These are phyloP conservation scores for Lepidonotus clava DNA, from an alignment of 2,888 invertebrate genomes.

Conservation along the genomic window DNA sequence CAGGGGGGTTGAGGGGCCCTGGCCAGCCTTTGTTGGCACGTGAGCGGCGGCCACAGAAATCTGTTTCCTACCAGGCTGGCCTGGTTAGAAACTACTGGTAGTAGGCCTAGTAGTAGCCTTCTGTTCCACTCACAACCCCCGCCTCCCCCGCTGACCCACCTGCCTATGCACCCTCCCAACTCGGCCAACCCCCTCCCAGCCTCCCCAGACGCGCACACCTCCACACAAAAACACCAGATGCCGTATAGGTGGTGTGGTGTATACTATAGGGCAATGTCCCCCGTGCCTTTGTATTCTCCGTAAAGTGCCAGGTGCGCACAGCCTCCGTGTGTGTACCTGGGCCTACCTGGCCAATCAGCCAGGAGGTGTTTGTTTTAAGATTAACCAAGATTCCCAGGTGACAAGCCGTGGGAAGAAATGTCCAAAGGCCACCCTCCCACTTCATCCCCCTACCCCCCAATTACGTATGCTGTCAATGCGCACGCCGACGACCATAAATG, in stretches of 20 bases:
- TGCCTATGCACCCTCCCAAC: not conserved
- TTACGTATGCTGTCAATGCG: too few relatives aligned
- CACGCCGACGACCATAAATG: too few relatives aligned
- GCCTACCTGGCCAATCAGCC: not conserved
- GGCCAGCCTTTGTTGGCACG: conserved; percentile 20
- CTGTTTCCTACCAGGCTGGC: conserved; percentile 5
- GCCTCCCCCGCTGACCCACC: not conserved
- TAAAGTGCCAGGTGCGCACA: not conserved
- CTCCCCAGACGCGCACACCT: not conserved
- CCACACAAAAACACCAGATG: not conserved
- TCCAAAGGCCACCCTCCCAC: too few relatives aligned
- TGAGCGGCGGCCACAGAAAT: conserved; percentile 19
- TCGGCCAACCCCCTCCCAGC: not conserved
- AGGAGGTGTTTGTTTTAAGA: not conserved
- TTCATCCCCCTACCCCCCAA: too few relatives aligned
- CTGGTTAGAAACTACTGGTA: too few relatives aligned
- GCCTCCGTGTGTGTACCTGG: not conserved
- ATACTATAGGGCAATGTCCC: conserved; percentile 10
- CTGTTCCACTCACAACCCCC: not conserved
- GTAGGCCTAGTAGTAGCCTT: too few relatives aligned
- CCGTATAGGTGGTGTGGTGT: not conserved
- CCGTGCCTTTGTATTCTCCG: not conserved
- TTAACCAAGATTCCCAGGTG: conserved; percentile 14
- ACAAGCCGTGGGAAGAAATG: not conserved
- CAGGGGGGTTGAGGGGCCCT: not conserved